Evolutionary conservation across 2,888 invertebrate species (phyloP).

Genomic region (Congeria kusceri): DNA sequence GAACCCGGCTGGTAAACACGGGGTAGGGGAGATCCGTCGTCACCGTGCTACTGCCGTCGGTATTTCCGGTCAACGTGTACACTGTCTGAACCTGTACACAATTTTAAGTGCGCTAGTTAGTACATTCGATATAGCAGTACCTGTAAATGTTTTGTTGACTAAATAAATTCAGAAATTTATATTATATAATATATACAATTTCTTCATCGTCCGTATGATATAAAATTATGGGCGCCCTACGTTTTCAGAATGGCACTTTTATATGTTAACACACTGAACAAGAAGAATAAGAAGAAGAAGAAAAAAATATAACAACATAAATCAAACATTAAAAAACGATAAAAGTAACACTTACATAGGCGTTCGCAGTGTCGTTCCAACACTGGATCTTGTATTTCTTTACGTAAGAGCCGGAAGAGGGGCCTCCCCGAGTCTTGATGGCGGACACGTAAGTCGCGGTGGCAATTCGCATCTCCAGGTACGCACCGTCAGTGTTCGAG

Average conservation of each 20-base stretch:
- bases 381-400: conserved; percentile 55
- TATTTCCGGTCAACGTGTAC: conserved; percentile 59
- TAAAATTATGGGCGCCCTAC: too few relatives aligned
- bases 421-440: conserved; percentile 63
- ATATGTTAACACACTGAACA: too few relatives aligned
- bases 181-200: too few relatives aligned
- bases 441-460: conserved; percentile 56
- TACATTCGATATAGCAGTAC: too few relatives aligned
- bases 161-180: too few relatives aligned
- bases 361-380: conserved; percentile 48
- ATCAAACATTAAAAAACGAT: too few relatives aligned
- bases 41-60: conserved; percentile 42
- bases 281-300: too few relatives aligned
- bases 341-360: conserved; percentile 53
- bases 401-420: conserved; percentile 49
- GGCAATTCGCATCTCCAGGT: conserved; percentile 53
- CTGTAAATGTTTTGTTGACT: too few relatives aligned
- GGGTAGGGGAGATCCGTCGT: conserved; percentile 58
- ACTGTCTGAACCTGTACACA: conserved; percentile 35
- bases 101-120: not conserved
- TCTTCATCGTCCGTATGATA: too few relatives aligned
- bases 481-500: conserved; percentile 16
- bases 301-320: too few relatives aligned
- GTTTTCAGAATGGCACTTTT: too few relatives aligned
- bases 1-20: conserved; percentile 58